phyloP scores from a whole-genome alignment of 2,797 vertebrate genomes.

The Percopsis omiscomaycus region DNA sequence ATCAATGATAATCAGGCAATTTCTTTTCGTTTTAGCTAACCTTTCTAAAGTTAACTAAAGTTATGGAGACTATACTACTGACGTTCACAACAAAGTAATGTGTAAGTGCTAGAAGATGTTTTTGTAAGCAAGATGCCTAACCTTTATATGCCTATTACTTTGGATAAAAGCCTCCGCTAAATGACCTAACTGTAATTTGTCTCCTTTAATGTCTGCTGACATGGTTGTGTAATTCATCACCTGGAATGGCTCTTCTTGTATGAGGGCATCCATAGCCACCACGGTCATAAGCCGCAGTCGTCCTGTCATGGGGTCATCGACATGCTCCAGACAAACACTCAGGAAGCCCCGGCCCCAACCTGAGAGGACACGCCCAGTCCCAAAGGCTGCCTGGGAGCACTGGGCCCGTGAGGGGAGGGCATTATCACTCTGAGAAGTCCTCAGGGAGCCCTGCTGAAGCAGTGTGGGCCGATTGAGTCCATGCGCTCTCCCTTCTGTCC shows the following conservation, averaged over 20 bases:
- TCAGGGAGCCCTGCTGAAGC: slow-evolving; percentile 71
- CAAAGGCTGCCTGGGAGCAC: slow-evolving; percentile 56
- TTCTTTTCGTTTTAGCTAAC: too few relatives aligned
- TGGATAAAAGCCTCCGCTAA: too few relatives aligned
- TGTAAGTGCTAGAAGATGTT: too few relatives aligned
- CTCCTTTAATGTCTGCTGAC: too few relatives aligned
- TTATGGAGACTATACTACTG: too few relatives aligned
- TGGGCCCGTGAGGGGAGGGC: slow-evolving; percentile 68
- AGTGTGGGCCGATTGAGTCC: slow-evolving; percentile 64
- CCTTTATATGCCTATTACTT: too few relatives aligned
- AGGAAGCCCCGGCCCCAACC: slow-evolving; percentile 87
- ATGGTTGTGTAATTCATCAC: slow-evolving; percentile 46
- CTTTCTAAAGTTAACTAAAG: too few relatives aligned
- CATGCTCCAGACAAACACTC: slow-evolving; percentile 78
- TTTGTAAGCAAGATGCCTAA: too few relatives aligned
- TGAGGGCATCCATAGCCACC: slow-evolving; percentile 82
- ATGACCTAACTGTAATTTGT: too few relatives aligned
- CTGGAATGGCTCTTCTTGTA: slow-evolving; percentile 82
- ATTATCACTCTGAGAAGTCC: slow-evolving; percentile 83
- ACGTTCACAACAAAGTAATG: too few relatives aligned
- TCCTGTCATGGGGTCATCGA: slow-evolving; percentile 82
- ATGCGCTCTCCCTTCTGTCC: slow-evolving; percentile 57
- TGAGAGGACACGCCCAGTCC: slow-evolving; percentile 73
- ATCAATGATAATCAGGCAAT: too few relatives aligned
- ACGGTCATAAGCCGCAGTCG: slow-evolving; percentile 81